These are phyloP conservation scores for Xenopus petersii DNA, from an alignment of 2,797 vertebrate genomes.

Conservation along the genomic window DNA sequence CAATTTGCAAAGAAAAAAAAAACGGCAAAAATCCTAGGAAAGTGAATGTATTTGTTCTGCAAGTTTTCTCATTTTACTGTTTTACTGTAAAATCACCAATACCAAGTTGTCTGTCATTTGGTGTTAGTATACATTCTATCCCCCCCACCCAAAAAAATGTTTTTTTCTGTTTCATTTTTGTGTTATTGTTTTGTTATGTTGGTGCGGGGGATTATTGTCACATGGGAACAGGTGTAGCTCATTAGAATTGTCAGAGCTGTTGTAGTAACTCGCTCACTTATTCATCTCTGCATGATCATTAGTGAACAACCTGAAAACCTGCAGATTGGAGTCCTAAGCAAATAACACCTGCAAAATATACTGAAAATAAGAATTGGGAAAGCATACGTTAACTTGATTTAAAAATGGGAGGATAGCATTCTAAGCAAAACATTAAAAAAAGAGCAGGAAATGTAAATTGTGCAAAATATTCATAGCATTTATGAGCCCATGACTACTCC, in stretches of 20 bases:
- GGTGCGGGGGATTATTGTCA: not conserved
- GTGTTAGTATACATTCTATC: no score
- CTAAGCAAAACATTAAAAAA: not conserved
- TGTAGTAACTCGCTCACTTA: not conserved
- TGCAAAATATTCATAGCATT: no score
- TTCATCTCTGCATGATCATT: not conserved
- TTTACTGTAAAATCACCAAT: not conserved
- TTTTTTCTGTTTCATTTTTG: not conserved
- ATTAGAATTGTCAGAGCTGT: not conserved
- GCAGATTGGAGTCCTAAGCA: not conserved
- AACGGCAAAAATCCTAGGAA: no score
- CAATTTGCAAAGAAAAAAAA: not conserved
- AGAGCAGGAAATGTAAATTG: no score
- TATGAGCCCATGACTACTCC: no score
- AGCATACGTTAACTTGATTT: no score
- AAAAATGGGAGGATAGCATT: not conserved
- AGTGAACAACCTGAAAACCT: not conserved
- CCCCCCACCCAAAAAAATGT: no score
- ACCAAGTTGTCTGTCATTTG: no score
- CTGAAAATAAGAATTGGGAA: no score
- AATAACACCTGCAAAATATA: no score
- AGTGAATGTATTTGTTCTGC: no score
- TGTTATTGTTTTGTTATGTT: no score
- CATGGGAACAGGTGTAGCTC: not conserved
- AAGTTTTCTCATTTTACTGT: not conserved